Conservation (phyloP, 2,113 vertebrate species). For the Cyprinodon variegatus region DNA sequence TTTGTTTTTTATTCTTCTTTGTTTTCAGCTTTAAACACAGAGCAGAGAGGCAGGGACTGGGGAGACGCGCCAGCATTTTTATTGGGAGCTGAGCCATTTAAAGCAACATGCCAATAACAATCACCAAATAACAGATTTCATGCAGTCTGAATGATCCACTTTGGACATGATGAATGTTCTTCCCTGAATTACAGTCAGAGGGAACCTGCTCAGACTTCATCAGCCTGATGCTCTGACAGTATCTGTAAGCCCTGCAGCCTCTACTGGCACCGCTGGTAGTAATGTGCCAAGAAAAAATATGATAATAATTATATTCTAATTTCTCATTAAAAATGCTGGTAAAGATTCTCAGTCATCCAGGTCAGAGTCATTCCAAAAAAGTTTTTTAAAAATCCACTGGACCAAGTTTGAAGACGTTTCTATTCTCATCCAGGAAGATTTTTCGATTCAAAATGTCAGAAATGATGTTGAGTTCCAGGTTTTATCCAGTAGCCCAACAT, state of each 20-base stretch:
- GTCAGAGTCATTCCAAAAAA: too few species aligned
- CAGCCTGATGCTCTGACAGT: background rate
- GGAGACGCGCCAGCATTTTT: background rate
- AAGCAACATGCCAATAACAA: slow-evolving; percentile 12
- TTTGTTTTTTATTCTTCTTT: slow-evolving; percentile 18
- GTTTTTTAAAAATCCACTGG: too few species aligned
- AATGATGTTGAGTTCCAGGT: too few species aligned
- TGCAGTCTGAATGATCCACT: background rate
- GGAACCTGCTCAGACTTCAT: background rate
- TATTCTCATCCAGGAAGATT: too few species aligned
- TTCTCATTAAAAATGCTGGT: too few species aligned
- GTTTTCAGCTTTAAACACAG: slow-evolving; percentile 10
- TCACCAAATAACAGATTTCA: slow-evolving; percentile 15
- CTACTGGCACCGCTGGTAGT: too few species aligned
- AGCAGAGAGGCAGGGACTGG: slow-evolving; percentile 7
- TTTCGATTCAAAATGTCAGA: too few species aligned
- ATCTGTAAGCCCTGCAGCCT: background rate
- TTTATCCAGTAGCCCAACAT: too few species aligned
- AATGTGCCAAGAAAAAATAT: too few species aligned
- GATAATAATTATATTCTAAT: too few species aligned
- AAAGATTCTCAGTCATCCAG: too few species aligned
- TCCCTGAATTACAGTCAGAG: background rate
- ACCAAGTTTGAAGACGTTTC: too few species aligned
- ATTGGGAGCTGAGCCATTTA: slow-evolving; percentile 8
- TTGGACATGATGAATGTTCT: slow-evolving; percentile 22